Conservation (phyloP, 2,113 vertebrate species). For the Mustelus asterias region DNA sequence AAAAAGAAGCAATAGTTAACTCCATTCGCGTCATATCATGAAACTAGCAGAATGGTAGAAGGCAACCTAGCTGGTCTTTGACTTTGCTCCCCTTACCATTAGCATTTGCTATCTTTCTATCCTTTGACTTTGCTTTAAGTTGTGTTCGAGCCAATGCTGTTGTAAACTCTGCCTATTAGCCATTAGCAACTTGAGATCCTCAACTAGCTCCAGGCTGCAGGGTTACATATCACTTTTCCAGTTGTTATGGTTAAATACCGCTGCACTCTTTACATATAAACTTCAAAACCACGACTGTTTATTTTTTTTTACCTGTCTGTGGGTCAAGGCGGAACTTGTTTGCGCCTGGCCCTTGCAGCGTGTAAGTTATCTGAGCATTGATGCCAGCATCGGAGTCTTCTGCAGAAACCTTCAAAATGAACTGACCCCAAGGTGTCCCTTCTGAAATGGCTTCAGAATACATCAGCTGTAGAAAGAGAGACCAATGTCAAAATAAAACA, state of each 20-base stretch:
- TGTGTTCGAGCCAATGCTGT: too few species aligned
- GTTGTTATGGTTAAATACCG: conserved; percentile 7
- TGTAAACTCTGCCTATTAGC: not conserved
- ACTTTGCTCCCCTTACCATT: not conserved
- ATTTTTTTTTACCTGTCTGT: conserved; percentile 66
- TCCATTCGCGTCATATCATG: not conserved
- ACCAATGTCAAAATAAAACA: not conserved
- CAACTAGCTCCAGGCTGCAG: not conserved
- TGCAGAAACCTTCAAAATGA: conserved; percentile 78
- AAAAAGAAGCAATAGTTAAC: not conserved
- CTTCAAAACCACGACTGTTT: not conserved
- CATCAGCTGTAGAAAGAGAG: conserved; percentile 59
- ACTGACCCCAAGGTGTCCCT: conserved; percentile 63
- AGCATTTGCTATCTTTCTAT: not conserved
- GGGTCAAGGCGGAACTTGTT: conserved; percentile 79
- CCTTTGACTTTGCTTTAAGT: not conserved
- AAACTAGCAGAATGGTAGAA: not conserved
- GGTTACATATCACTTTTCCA: not conserved
- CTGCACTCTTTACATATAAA: not conserved
- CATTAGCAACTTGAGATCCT: not conserved
- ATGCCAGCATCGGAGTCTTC: conserved; percentile 72
- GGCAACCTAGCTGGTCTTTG: not conserved
- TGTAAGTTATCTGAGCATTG: conserved; percentile 79
- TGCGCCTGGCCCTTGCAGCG: conserved; percentile 75
- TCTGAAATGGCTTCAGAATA: conserved; percentile 79